phyloP scores from a whole-genome alignment of 2,113 vertebrate genomes.

The Grus americana region DNA sequence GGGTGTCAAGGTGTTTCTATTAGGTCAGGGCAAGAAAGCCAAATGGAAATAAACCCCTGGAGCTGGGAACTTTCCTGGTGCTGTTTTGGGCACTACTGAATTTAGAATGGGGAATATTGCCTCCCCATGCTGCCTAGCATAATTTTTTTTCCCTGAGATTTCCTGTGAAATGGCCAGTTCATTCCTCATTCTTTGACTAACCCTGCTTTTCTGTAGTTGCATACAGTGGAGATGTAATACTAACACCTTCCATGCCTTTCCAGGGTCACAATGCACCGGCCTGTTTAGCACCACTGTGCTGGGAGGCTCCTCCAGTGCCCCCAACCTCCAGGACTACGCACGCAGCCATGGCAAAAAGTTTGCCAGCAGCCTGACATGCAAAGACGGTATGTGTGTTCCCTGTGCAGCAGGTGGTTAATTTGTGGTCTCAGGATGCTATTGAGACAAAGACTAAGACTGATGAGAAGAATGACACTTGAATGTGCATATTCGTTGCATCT shows the following conservation, averaged over 20 bases:
- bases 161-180: not conserved
- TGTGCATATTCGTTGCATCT: not conserved
- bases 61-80: not conserved
- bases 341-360: slow-evolving; percentile 98
- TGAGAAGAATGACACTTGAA: not conserved
- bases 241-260: slow-evolving; percentile 83
- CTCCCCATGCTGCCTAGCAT: not conserved
- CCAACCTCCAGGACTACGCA: slow-evolving; percentile 99
- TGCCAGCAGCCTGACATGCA: slow-evolving; percentile 92
- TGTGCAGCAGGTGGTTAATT: not conserved
- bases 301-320: slow-evolving; percentile 98
- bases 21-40: not conserved
- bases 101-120: not conserved
- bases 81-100: not conserved
- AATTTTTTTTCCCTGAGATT: not conserved
- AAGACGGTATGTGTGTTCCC: slow-evolving; percentile 91
- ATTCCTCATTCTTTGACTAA: slow-evolving; percentile 32
- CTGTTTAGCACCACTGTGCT: slow-evolving; percentile 99
- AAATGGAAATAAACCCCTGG: not conserved
- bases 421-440: not conserved
- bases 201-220: slow-evolving; percentile 73
- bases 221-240: slow-evolving; percentile 77
- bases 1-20: not conserved
- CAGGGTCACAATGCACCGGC: slow-evolving; percentile 98
- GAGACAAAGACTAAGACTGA: not conserved